Percentiles rank a stretch among this genome's conserved stretches.
Conservation (phyloP, 2,797 vertebrate genomes). For the Dendrocincla tyrannina region DNA sequence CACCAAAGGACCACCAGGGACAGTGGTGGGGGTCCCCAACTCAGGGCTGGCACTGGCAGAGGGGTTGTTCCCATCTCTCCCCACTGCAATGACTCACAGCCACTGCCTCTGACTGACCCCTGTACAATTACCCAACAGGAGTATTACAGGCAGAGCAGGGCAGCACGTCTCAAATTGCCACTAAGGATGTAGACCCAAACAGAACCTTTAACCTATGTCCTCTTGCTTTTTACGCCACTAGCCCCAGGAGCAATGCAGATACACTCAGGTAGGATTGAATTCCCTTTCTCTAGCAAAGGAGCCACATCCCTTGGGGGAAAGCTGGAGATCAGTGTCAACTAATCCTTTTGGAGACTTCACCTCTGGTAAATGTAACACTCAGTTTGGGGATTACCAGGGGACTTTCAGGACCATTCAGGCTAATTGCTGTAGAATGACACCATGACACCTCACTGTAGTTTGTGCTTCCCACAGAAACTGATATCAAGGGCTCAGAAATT, state of each 20-base stretch:
- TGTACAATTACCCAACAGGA: accelerated
- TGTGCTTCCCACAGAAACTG: background rate
- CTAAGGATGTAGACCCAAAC: background rate
- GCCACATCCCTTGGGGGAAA: background rate
- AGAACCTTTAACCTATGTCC: background rate
- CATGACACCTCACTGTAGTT: background rate
- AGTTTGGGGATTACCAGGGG: background rate
- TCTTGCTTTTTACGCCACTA: background rate
- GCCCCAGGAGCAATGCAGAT: background rate
- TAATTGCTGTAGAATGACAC: background rate
- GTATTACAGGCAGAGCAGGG: background rate
- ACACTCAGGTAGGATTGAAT: background rate
- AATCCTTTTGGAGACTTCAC: background rate
- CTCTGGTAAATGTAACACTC: background rate
- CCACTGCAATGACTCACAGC: background rate
- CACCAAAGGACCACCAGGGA: background rate
- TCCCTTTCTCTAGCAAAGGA: background rate
- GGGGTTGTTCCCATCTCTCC: background rate
- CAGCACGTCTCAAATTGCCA: background rate
- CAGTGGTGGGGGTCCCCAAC: background rate
- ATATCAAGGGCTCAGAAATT: background rate
- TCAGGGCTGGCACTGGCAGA: background rate
- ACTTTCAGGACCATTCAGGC: background rate
- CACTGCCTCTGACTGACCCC: background rate
- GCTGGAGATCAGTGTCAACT: background rate